Evolutionary conservation across 2,888 invertebrate genomes (phyloP), one percentile per base, ranked within the genome.

Genomic region (Diplolepis rosae): DNA sequence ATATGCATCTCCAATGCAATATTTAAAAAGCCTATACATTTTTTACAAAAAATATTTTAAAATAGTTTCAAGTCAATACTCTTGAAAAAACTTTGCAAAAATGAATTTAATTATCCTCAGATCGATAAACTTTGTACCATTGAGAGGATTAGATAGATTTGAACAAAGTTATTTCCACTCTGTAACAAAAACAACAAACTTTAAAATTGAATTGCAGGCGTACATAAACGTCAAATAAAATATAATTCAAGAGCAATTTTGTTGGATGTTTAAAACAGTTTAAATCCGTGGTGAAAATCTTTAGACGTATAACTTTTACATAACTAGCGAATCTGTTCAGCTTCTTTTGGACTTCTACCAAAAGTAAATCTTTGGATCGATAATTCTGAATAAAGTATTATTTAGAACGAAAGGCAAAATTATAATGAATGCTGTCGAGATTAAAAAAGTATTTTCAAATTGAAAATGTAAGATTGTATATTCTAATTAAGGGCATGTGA

Each of bases 261-360:
- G 9, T 28, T 28, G 3, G 45, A 22, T 18, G 18, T 52, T 27
- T 52, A 13, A 52, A 52, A 30, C n/a, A 52, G 15, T 30, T 28
- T 15, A 28, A 15, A 15, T 7, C 28, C 6, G 3, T 52, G n/a
- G 28, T 15, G 27, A 52, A n/a, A n/a, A 13, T n/a, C 28, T 28
- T 27, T 28, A 5, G 9, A 52, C 28, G 52, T 13, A n/a, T 52
- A 52, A 30, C 6, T 27, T 52, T 52, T 28, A 52, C 28, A 30
- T 52, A 28, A 52, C 15, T 7, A 15, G n/a, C n/a, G 3, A 2
- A 30, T 30, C 28, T 30, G 28, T 52, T 52, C 9, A 28, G 22
- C 48, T 22, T 48, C 9, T 61, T 71, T 67, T 66, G 68, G 71
- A 73, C 50, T 18, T 11, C 52, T 18, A 69, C 69, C 71, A 74